Evolutionary conservation across 2,113 vertebrate species (phyloP).

Genomic region (Neoarius graeffei): DNA sequence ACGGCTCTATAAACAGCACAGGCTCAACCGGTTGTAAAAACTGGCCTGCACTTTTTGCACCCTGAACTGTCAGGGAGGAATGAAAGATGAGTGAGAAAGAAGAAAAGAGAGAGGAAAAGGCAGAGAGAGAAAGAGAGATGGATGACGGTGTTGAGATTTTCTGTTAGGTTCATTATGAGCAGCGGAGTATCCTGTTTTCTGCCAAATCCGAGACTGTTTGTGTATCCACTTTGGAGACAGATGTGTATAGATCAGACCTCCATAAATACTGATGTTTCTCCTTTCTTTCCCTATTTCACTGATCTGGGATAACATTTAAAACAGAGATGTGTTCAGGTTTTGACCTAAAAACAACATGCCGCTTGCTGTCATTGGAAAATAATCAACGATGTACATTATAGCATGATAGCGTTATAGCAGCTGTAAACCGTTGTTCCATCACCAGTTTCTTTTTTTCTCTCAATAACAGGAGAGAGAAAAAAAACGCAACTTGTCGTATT

Average conservation of each 20-base stretch:
- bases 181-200: not conserved
- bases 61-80: conserved; percentile 49
- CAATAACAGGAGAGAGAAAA: not conserved
- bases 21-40: conserved; percentile 44
- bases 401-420: not conserved
- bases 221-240: conserved; percentile 14
- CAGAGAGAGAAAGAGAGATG: conserved; percentile 27
- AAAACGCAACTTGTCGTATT: not conserved
- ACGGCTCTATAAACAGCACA: conserved; percentile 46
- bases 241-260: conserved; percentile 1
- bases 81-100: conserved; percentile 39
- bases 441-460: not conserved
- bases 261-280: conserved; percentile 16
- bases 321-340: not conserved
- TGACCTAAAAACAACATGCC: not conserved
- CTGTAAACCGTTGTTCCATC: not conserved
- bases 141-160: conserved; percentile 29
- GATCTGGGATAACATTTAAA: not conserved
- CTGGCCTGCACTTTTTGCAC: conserved; percentile 45
- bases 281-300: not conserved
- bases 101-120: conserved; percentile 20
- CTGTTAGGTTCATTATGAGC: conserved; percentile 1
- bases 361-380: not conserved
- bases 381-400: not conserved
- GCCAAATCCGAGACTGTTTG: conserved; percentile 22